These are phyloP conservation scores for Phenacoccus solenopsis DNA, from an alignment of 1,140 invertebrate genomes.

Conservation along the genomic window DNA sequence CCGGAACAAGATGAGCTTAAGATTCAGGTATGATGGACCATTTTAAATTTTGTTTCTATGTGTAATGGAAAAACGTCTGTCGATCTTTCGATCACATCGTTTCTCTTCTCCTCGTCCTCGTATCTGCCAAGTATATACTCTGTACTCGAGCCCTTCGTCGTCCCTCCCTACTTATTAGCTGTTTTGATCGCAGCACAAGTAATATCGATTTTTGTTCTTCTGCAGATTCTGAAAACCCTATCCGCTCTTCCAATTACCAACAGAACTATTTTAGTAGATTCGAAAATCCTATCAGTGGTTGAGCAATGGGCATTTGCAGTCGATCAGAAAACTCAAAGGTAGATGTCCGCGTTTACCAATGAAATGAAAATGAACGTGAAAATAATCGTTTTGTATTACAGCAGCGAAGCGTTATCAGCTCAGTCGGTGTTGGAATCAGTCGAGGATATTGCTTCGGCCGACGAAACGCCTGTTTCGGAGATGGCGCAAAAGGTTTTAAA, in stretches of 20 bases:
- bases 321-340: slow-evolving; percentile 21
- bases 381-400: slow-evolving; percentile 5
- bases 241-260: slow-evolving; percentile 78
- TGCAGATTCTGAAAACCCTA: slow-evolving; percentile 64
- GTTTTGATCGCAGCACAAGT: no score
- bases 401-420: slow-evolving; percentile 3
- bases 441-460: background rate
- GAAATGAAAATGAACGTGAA: no score
- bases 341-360: no score
- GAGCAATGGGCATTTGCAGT: slow-evolving; percentile 53
- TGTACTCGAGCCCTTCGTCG: no score
- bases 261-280: slow-evolving; percentile 83
- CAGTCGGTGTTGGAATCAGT: background rate
- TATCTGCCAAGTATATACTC: no score
- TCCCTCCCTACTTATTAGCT: no score
- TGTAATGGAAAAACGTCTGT: no score
- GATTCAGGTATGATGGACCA: slow-evolving; percentile 4
- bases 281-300: slow-evolving; percentile 70
- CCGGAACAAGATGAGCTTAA: background rate
- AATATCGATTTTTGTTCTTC: background rate
- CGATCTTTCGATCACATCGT: no score
- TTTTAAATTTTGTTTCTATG: no score
- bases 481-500: slow-evolving; percentile 52
- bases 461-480: slow-evolving; percentile 35
- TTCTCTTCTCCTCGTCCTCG: no score